Evolutionary conservation across 2,888 invertebrate genomes (phyloP).

Genomic region (Endotricha flammealis): DNA sequence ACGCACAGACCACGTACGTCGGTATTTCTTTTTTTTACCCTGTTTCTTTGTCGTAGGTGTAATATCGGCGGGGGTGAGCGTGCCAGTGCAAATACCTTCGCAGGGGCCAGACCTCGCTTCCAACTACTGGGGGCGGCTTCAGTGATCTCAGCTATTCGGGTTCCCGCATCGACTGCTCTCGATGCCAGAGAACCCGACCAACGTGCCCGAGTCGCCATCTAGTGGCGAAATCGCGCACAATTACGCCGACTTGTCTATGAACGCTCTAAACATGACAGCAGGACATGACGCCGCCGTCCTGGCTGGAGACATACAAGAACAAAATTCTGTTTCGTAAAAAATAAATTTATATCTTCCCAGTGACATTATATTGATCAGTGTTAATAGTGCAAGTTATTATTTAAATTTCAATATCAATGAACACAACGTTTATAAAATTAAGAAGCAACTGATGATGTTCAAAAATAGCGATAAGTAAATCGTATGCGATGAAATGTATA

Average conservation of each 20-base stretch:
- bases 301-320: slow-evolving; percentile 57
- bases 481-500: slow-evolving; percentile 47
- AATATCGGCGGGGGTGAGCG: slow-evolving; percentile 94
- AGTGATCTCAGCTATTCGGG: slow-evolving; percentile 95
- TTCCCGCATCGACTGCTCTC: slow-evolving; percentile 87
- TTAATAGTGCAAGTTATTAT: slow-evolving; percentile 35
- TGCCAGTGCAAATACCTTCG: slow-evolving; percentile 94
- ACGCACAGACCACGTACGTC: slow-evolving; percentile 1
- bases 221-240: slow-evolving; percentile 69
- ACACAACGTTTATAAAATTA: slow-evolving; percentile 24
- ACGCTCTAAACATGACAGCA: slow-evolving; percentile 74
- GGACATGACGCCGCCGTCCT: slow-evolving; percentile 71
- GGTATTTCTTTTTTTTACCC: slow-evolving; percentile 22
- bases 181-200: slow-evolving; percentile 80
- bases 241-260: slow-evolving; percentile 69
- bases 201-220: slow-evolving; percentile 62
- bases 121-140: slow-evolving; percentile 94
- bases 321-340: slow-evolving; percentile 59
- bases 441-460: slow-evolving; percentile 75
- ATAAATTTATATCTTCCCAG: slow-evolving; percentile 23
- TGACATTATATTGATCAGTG: slow-evolving; percentile 35
- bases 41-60: slow-evolving; percentile 81
- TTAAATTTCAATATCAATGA: slow-evolving; percentile 1
- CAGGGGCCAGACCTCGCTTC: slow-evolving; percentile 87
- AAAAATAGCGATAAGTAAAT: slow-evolving; percentile 61